Evolutionary conservation across 2,797 vertebrate genomes (phyloP), one percentile per base, ranked within the genome.

Genomic region (Micrastur ruficollis): DNA sequence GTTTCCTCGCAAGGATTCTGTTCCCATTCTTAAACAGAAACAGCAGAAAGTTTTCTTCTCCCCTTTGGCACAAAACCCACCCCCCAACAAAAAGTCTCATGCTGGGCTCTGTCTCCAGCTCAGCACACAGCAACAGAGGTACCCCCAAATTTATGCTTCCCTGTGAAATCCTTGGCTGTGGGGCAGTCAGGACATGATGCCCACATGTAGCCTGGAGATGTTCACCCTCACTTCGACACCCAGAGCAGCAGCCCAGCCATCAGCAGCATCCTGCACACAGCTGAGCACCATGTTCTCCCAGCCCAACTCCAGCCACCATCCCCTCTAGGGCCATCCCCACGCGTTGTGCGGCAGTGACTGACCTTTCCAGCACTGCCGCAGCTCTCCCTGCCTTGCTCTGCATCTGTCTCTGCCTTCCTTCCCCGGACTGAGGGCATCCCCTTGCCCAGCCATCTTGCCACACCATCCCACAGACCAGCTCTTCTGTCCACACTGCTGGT

Each of bases 281-380:
- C 47, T 12, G 17, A 36, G 47, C 26, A 6, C 25, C 13, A 2
- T 2, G 16, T 36, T 26, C 56, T 34, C 38, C 46, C 25, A 29
- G 66, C 36, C 55, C 17, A 4, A 52, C 44, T 53, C 21, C 19
- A 3, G 40, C 17, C 31, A 12, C 34, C 2, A 5, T 18, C 23
- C 21, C 34, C 26, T 29, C 67, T 59, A 25, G 29, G 42, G 11
- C 66, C 6, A 6, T 46, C 50, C 31, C 21, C 67, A 59, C 6
- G 3, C 9, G 2, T 26, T 31, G 55, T 8, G 19, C 14, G 20
- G 14, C 46, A 16, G 40, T 3, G 3, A 25, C 52, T 0, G 1
- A 34, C 32, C 46, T 53, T 59, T 49, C 59, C 40, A 21, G 78
- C 52, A 7, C n/a, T 8, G 13, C 63, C 34, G 4, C 52, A 44